Base-by-base conservation (phyloP, 1,140 invertebrate species). In the Pseudomyrmex concolor region DNA sequence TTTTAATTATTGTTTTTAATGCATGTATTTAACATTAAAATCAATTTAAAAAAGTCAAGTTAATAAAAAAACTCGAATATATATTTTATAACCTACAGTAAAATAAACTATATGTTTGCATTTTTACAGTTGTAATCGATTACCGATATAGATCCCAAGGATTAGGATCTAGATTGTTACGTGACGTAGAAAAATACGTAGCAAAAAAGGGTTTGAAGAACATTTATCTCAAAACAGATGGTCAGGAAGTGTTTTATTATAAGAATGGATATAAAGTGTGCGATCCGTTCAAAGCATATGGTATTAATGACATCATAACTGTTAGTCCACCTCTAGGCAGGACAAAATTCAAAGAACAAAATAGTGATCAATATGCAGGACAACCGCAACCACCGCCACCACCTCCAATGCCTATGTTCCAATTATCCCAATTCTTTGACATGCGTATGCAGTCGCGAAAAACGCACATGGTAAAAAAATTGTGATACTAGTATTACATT, bases 181-280 rank as follows among this genome's bases (percentile, higher is more conserved):
- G 94, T 60, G 94, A 95, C 89, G 95, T 95, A 34, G 97, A 97
- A 94, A 94, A 96, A 76, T 97, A 97, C 71, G 89, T 94, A 95
- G 95, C 89, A 93, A 95, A 93, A 91, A 95, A 85, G 93, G 85
- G 94, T 94, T 87, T 95, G 96, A 89, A 95, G 95, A 91, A 95
- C 86, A 94, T 97, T 62, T 97, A 97, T 93, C 94, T 97, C 87
- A 96, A 96, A 50, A 97, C 97, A 2, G 96, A 96, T 91, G 97
- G 96, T 22, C 96, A 97, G 93, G 96, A 97, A 92, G 93, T 94
- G 54, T 97, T 97, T 93, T 97, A 97, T 89, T 91, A 94, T 54
- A 97, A 97, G 93, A 95, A 97, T 85, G 97, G 97, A 45, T 97
- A 97, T 89, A 92, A 91, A 48, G 90, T 95, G 74, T 97, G 97